A percentile compares a stretch with the other conserved stretches of the same genome.
These are phyloP conservation scores for Limenitis arthemis DNA, from an alignment of 2,888 invertebrate species.

Conservation along the genomic window DNA sequence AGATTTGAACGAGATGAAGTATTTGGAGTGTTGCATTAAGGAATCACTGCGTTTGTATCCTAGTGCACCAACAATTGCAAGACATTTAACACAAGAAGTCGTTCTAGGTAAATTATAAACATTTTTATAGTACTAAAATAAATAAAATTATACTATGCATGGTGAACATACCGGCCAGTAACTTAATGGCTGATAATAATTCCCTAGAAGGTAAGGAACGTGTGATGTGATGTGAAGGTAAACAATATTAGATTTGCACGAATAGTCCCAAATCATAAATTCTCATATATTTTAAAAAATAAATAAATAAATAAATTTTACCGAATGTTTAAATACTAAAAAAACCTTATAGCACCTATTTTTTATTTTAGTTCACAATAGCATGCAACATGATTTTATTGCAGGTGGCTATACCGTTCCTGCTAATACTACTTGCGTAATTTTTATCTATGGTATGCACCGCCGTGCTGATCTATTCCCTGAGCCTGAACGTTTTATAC, in stretches of 20 bases:
- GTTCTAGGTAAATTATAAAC: slow-evolving; percentile 13
- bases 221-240: no score
- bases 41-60: slow-evolving; percentile 76
- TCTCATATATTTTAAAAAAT: neutral
- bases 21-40: slow-evolving; percentile 78
- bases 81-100: slow-evolving; percentile 69
- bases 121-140: neutral
- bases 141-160: neutral
- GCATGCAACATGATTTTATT: neutral
- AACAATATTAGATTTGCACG: neutral
- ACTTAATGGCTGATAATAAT: no score
- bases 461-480: slow-evolving; percentile 74
- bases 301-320: no score
- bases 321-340: neutral
- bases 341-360: no score
- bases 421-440: slow-evolving; percentile 47
- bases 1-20: slow-evolving; percentile 71
- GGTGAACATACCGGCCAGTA: neutral
- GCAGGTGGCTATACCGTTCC: slow-evolving; percentile 64
- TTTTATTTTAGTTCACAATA: neutral
- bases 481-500: slow-evolving; percentile 77
- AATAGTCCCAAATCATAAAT: neutral
- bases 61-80: slow-evolving; percentile 75
- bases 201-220: no score
- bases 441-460: slow-evolving; percentile 73